Percentiles rank a stretch among this genome's conserved stretches.
Evolutionary conservation across 2,888 invertebrate genomes (phyloP).

Genomic region (Galeopsomyia nigrocyanea): DNA sequence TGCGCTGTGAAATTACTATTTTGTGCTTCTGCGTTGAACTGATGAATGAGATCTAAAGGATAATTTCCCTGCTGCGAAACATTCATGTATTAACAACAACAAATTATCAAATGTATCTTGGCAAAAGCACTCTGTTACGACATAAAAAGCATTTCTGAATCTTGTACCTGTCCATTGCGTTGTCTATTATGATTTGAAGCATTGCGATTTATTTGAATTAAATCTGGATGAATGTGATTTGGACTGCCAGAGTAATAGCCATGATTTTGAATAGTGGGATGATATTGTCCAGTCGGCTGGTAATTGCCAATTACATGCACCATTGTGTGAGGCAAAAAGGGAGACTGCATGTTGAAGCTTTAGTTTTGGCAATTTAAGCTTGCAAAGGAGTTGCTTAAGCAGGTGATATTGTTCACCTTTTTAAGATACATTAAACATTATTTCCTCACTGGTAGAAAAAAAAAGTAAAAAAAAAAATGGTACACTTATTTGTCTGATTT

Average conservation of each 20-base stretch:
- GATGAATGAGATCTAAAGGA: constrained; percentile 60
- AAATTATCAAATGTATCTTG: too few species aligned
- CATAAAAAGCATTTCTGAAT: neutral
- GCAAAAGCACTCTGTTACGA: too few species aligned
- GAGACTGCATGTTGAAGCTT: constrained; percentile 63
- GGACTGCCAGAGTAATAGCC: constrained; percentile 56
- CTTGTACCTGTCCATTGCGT: constrained; percentile 61
- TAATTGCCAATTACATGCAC: constrained; percentile 64
- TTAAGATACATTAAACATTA: constrained; percentile 29
- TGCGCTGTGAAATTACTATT: constrained; percentile 56
- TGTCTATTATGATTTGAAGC: constrained; percentile 58
- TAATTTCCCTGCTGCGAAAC: constrained; percentile 58
- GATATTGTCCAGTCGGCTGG: constrained; percentile 60
- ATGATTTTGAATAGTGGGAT: constrained; percentile 54
- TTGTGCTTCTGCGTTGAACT: constrained; percentile 61
- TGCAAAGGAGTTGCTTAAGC: constrained; percentile 35
- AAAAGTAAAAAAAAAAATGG: constrained; percentile 30
- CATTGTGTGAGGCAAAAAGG: constrained; percentile 63
- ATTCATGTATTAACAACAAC: neutral
- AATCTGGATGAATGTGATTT: constrained; percentile 58
- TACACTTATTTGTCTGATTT: constrained; percentile 11
- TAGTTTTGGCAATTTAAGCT: constrained; percentile 40
- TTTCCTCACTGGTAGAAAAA: constrained; percentile 40
- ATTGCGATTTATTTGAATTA: constrained; percentile 56
- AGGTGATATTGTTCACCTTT: constrained; percentile 26